Evolutionary conservation across 2,113 vertebrate species (phyloP).

Genomic region (Ctenomys sociabilis): DNA sequence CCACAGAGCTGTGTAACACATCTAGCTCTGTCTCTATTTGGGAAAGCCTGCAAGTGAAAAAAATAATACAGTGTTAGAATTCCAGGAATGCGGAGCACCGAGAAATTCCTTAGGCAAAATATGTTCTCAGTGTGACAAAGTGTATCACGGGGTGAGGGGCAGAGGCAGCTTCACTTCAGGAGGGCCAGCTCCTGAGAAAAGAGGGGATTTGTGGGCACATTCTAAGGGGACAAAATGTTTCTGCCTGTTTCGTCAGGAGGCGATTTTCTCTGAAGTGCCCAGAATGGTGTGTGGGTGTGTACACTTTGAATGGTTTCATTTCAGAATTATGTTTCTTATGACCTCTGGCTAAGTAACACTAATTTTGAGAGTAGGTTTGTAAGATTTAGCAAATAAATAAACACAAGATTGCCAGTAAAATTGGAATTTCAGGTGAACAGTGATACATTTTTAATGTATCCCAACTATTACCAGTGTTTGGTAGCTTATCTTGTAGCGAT

Average conservation of each 20-base stretch:
- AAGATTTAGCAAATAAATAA: conserved; percentile 40
- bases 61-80: conserved; percentile 38
- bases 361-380: not conserved
- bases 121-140: not conserved
- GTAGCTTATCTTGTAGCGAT: not conserved
- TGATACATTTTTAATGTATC: not conserved
- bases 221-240: not conserved
- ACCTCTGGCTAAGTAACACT: not conserved
- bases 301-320: not conserved
- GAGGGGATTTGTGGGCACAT: not conserved
- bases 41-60: conserved; percentile 14
- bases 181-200: not conserved
- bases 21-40: conserved; percentile 22
- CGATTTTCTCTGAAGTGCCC: not conserved
- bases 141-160: not conserved
- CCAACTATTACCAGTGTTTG: not conserved
- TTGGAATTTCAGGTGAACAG: not conserved
- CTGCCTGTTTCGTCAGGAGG: not conserved
- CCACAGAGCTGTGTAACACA: not conserved
- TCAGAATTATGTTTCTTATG: conserved; percentile 23
- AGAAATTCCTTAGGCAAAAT: not conserved
- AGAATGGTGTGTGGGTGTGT: not conserved
- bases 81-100: conserved; percentile 22
- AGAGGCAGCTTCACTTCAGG: not conserved
- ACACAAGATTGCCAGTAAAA: not conserved